A percentile compares a stretch with the other conserved stretches of the same genome.
Conservation (phyloP, 2,113 vertebrate species). For the Pelecanoides urinatrix region DNA sequence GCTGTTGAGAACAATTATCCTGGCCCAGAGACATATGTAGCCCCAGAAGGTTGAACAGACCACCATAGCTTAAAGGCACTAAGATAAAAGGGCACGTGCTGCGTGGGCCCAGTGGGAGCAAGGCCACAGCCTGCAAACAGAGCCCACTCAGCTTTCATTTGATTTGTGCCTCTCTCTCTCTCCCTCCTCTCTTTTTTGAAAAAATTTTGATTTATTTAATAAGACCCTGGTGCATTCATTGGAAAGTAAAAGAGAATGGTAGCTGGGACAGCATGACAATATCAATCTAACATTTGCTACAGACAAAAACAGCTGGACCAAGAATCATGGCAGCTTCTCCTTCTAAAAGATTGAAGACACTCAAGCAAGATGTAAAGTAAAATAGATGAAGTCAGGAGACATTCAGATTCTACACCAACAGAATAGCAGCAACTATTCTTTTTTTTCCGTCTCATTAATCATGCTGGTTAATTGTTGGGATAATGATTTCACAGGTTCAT, state of each 20-base stretch:
- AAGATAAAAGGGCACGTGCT: slow-evolving; percentile 63
- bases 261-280: not conserved
- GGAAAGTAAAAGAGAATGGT: not conserved
- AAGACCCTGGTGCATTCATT: not conserved
- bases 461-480: slow-evolving; percentile 38
- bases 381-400: not conserved
- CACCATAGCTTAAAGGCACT: slow-evolving; percentile 68
- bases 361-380: not conserved
- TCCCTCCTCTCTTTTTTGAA: too few species aligned
- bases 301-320: not conserved
- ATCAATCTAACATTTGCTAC: not conserved
- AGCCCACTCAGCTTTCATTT: not conserved
- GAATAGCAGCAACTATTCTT: not conserved
- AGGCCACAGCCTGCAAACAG: not conserved
- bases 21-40: slow-evolving; percentile 69
- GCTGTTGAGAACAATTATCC: slow-evolving; percentile 63
- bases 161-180: not conserved
- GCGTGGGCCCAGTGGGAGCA: slow-evolving; percentile 51
- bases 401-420: not conserved
- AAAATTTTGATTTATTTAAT: slow-evolving; percentile 16
- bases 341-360: not conserved
- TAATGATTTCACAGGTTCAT: slow-evolving; percentile 50
- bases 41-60: slow-evolving; percentile 72
- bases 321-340: not conserved
- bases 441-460: slow-evolving; percentile 17